phyloP scores from a whole-genome alignment of 2,888 invertebrate species.

The Scotopteryx bipunctaria region DNA sequence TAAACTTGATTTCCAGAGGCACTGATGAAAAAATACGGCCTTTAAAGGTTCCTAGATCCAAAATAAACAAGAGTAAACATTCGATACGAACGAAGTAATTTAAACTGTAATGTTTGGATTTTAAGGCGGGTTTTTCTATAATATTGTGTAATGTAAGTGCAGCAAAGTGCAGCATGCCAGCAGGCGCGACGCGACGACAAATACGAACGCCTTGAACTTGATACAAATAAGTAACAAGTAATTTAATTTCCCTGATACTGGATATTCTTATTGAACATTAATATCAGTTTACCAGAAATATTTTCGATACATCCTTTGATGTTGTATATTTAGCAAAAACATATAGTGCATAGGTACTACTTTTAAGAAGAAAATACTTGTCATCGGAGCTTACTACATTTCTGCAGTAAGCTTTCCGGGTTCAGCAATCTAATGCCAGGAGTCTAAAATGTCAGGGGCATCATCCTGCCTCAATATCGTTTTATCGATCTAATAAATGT shows the following conservation, averaged over 20 bases:
- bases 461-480: slow-evolving; percentile 57
- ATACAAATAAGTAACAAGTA: slow-evolving; percentile 41
- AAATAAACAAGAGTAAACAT: slow-evolving; percentile 47
- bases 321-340: slow-evolving; percentile 1
- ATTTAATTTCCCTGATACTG: slow-evolving; percentile 38
- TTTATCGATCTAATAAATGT: slow-evolving; percentile 71
- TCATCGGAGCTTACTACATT: background rate
- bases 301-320: background rate
- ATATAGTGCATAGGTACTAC: background rate
- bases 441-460: slow-evolving; percentile 76
- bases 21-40: slow-evolving; percentile 57
- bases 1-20: slow-evolving; percentile 64
- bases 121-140: slow-evolving; percentile 34
- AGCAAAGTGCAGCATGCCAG: slow-evolving; percentile 47
- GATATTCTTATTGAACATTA: slow-evolving; percentile 1
- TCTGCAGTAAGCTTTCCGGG: slow-evolving; percentile 65
- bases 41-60: slow-evolving; percentile 67
- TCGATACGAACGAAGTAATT: slow-evolving; percentile 37
- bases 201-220: slow-evolving; percentile 53
- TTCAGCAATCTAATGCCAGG: slow-evolving; percentile 62
- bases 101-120: slow-evolving; percentile 42
- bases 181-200: slow-evolving; percentile 33
- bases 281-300: slow-evolving; percentile 12
- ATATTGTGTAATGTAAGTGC: slow-evolving; percentile 32
- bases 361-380: background rate